Evolutionary conservation across 2,888 invertebrate genomes (phyloP).

Genomic region (Hedya salicella): DNA sequence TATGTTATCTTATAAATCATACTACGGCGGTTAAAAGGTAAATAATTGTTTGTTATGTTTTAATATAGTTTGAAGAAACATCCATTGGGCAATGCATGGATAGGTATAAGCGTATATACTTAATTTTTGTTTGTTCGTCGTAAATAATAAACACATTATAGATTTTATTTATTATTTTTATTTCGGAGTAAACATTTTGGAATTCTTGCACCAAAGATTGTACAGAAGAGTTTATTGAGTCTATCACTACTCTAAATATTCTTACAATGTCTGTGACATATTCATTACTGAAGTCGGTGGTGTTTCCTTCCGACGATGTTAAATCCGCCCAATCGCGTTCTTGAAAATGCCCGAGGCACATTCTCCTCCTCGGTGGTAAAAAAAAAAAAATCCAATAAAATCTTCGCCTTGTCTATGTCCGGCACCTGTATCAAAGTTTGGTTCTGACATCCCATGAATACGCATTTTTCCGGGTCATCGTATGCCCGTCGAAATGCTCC

Average conservation of each 20-base stretch:
- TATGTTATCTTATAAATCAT: constrained; percentile 3
- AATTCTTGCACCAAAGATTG: constrained; percentile 2
- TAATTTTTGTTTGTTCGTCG: too few relatives aligned
- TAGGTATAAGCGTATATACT: too few relatives aligned
- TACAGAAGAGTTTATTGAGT: constrained; percentile 3
- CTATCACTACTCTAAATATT: constrained; percentile 1
- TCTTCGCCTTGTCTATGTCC: constrained; percentile 12
- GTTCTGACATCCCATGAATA: constrained; percentile 3
- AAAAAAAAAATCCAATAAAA: constrained; percentile 3
- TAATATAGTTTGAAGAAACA: too few relatives aligned
- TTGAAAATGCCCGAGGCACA: constrained; percentile 9
- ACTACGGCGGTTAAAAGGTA: constrained; percentile 3
- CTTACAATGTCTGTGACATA: not conserved
- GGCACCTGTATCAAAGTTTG: constrained; percentile 12
- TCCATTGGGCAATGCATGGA: too few relatives aligned
- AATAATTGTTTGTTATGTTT: not conserved
- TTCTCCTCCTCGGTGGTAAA: constrained; percentile 10
- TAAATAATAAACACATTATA: too few relatives aligned
- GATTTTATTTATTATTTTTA: too few relatives aligned
- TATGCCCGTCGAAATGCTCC: constrained; percentile 5
- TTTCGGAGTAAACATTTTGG: not conserved
- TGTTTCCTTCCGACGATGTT: constrained; percentile 1
- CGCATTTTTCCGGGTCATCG: constrained; percentile 4
- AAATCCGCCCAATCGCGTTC: not conserved
- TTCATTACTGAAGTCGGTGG: constrained; percentile 3